These are phyloP conservation scores for Ceryle rudis DNA, from an alignment of 2,797 vertebrate genomes.

Conservation along the genomic window DNA sequence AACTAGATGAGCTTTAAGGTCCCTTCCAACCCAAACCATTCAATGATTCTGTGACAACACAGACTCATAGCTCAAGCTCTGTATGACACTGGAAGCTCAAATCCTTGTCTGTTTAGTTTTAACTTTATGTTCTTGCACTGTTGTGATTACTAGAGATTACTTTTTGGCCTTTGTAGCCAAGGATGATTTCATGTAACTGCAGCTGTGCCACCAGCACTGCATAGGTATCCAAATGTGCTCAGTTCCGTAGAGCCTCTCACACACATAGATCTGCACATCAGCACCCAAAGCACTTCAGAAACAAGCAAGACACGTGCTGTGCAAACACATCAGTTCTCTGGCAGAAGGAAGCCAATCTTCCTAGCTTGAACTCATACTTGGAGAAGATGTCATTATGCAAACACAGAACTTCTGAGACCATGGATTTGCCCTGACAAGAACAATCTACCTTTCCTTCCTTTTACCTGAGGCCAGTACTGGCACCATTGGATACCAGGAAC, in stretches of 20 bases:
- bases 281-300: not conserved
- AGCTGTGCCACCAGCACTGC: not conserved
- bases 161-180: not conserved
- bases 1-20: too few species aligned
- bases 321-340: not conserved
- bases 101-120: not conserved
- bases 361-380: not conserved
- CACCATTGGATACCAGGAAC: not conserved
- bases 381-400: constrained; percentile 2
- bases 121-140: not conserved
- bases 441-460: not conserved
- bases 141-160: not conserved
- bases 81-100: not conserved
- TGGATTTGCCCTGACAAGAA: not conserved
- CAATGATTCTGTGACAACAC: not conserved
- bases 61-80: not conserved
- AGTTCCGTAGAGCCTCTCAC: not conserved
- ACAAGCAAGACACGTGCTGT: not conserved
- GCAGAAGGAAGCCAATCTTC: not conserved
- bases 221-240: not conserved
- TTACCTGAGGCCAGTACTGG: not conserved
- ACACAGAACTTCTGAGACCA: not conserved
- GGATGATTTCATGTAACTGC: not conserved
- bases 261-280: not conserved
- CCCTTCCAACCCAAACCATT: not conserved